These are phyloP conservation scores for Trachelus troglodyta DNA, from an alignment of 2,888 invertebrate genomes.

Conservation along the genomic window DNA sequence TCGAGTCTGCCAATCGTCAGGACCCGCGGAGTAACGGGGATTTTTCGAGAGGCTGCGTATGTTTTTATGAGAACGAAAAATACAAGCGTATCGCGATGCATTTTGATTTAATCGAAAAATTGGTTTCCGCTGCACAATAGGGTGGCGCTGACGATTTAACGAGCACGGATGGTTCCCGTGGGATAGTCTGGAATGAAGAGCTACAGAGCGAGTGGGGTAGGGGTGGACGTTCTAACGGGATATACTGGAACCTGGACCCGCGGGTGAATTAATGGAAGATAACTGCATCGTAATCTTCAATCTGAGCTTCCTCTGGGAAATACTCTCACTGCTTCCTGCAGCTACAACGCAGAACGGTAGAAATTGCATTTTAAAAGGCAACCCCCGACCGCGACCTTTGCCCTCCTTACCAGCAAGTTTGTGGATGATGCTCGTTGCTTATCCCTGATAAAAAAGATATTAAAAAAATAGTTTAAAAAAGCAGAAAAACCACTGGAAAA, in stretches of 20 bases:
- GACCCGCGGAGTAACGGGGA: background rate
- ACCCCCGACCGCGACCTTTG: background rate
- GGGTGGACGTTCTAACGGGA: background rate
- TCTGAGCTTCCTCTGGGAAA: slow-evolving; percentile 44
- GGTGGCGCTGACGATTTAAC: slow-evolving; percentile 19
- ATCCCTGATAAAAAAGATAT: background rate
- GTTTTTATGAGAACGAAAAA: background rate
- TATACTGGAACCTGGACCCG: background rate
- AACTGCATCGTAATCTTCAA: slow-evolving; percentile 51
- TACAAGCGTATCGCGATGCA: background rate
- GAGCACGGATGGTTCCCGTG: slow-evolving; percentile 12
- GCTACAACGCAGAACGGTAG: background rate
- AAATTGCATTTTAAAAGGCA: slow-evolving; percentile 4
- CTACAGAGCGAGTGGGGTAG: slow-evolving; percentile 3
- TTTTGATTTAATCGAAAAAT: slow-evolving; percentile 11
- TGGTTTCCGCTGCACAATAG: background rate
- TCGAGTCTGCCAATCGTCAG: background rate
- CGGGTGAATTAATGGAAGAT: slow-evolving; percentile 44
- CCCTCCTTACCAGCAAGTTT: background rate
- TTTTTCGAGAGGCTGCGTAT: background rate
- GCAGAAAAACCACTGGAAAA: background rate
- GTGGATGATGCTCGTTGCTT: background rate
- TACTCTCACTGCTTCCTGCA: slow-evolving; percentile 22
- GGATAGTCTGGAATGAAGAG: slow-evolving; percentile 19
- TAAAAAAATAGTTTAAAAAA: background rate